A percentile compares a stretch with the other conserved stretches of the same genome.
Conservation (phyloP, 64 coral and sea anemone genomes). For the Montipora capricornis region DNA sequence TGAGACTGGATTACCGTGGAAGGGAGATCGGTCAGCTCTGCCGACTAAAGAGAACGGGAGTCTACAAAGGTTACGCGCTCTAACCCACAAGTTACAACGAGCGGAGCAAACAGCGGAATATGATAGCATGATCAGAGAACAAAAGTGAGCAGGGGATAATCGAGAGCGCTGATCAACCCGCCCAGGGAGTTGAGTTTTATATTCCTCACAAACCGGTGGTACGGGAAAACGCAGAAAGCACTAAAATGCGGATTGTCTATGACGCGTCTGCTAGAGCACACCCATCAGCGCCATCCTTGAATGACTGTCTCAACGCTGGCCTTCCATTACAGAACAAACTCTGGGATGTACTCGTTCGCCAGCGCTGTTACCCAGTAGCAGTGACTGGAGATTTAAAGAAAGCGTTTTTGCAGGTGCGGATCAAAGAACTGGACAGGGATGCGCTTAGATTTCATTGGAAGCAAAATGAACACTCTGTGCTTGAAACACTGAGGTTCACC, state of each 20-base stretch:
- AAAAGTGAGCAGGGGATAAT: too few species aligned
- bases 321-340: slow-evolving; percentile 11
- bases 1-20: too few species aligned
- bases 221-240: background rate
- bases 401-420: slow-evolving; percentile 7
- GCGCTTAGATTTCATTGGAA: slow-evolving; percentile 24
- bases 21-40: too few species aligned
- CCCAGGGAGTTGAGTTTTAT: too few species aligned
- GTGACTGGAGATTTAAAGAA: slow-evolving; percentile 7
- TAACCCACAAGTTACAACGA: background rate
- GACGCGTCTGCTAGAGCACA: background rate
- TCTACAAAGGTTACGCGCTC: too few species aligned
- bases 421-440: slow-evolving; percentile 8
- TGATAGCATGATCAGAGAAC: too few species aligned
- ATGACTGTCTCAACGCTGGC: slow-evolving; percentile 21
- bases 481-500: background rate
- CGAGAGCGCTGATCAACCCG: too few species aligned
- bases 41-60: too few species aligned
- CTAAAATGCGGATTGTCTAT: background rate
- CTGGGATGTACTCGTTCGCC: background rate
- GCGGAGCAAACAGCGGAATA: too few species aligned
- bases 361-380: background rate
- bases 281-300: slow-evolving; percentile 10
- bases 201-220: too few species aligned
- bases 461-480: background rate